These are phyloP conservation scores for Aleiodes testaceus DNA, from an alignment of 2,888 invertebrate genomes.

Conservation along the genomic window DNA sequence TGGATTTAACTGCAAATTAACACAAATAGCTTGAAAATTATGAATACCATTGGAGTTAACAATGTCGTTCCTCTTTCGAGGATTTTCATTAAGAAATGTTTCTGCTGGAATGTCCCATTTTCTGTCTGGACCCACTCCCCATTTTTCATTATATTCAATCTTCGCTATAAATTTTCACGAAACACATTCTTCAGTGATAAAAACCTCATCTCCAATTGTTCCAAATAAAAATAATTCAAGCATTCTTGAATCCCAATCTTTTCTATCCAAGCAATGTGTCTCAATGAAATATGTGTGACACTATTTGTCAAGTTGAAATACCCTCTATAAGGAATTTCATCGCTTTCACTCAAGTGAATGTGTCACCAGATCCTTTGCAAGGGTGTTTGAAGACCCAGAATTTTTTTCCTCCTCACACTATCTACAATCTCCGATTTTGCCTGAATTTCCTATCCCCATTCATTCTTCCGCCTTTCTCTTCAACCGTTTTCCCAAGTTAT, in stretches of 20 bases:
- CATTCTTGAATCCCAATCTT: background rate
- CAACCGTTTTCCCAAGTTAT: background rate
- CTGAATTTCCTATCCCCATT: background rate
- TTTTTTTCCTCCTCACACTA: background rate
- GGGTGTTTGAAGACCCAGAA: no score
- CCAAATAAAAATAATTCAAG: background rate
- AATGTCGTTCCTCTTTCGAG: background rate
- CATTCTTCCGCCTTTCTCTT: background rate
- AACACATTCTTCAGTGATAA: background rate
- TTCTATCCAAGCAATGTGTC: background rate
- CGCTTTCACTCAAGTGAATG: background rate
- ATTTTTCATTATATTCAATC: background rate
- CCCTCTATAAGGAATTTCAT: background rate
- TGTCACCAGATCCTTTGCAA: conserved; percentile 5
- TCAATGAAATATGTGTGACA: background rate
- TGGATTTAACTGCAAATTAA: background rate
- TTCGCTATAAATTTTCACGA: background rate
- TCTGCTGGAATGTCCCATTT: background rate
- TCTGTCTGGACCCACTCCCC: background rate
- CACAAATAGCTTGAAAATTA: background rate
- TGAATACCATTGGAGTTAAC: no score
- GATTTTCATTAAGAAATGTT: conserved; percentile 3
- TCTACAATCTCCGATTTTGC: conserved; percentile 2
- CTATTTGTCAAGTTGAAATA: background rate
- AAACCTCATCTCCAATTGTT: no score